These are phyloP conservation scores for Conomelus anceps DNA, from an alignment of 2,888 invertebrate genomes.

Conservation along the genomic window DNA sequence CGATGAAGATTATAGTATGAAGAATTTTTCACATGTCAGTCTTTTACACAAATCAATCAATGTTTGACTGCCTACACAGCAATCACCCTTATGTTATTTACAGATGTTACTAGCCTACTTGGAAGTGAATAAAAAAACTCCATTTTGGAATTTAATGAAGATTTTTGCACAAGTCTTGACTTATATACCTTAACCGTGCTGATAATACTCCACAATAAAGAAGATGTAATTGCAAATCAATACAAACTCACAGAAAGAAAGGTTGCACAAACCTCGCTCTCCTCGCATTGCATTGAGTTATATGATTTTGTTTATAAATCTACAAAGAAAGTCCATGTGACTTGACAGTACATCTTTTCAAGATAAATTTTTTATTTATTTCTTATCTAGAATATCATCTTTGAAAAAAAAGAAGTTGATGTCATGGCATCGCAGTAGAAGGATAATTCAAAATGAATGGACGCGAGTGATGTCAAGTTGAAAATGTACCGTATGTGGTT, in stretches of 20 bases:
- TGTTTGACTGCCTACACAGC: too few species aligned
- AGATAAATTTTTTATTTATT: too few species aligned
- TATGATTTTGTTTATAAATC: background rate
- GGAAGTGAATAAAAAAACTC: background rate
- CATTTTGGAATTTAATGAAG: background rate
- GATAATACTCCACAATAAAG: background rate
- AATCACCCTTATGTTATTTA: too few species aligned
- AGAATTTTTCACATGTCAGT: too few species aligned
- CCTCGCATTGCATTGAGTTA: background rate
- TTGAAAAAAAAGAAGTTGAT: too few species aligned
- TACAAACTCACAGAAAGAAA: background rate
- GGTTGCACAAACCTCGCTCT: background rate
- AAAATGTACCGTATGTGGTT: background rate
- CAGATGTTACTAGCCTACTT: background rate
- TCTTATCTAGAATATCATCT: too few species aligned
- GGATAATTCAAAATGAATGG: too few species aligned
- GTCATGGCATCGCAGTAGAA: too few species aligned
- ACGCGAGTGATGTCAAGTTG: background rate
- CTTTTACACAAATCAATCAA: too few species aligned
- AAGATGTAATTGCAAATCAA: background rate
- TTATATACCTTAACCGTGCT: background rate
- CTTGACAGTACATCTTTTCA: too few species aligned
- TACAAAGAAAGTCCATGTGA: too few species aligned
- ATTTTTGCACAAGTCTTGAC: background rate
- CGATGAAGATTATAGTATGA: too few species aligned